Base-by-base conservation (phyloP, 2,888 invertebrate species). In the Phaedon cochleariae region DNA sequence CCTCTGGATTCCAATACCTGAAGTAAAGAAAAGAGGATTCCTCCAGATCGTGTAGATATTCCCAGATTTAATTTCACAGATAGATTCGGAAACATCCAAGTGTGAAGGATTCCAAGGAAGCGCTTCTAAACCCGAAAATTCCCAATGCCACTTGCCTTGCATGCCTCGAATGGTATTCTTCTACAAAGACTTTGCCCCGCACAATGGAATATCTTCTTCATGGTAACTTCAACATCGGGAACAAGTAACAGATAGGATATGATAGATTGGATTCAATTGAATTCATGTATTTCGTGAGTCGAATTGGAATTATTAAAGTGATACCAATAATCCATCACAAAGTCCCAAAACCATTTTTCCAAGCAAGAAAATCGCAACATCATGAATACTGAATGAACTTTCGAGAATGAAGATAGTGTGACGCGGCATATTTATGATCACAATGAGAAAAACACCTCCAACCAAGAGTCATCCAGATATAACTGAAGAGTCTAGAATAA, bases 31-130 rank as follows among this genome's bases (percentile, higher is more conserved):
- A 41, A 6, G 41, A 41, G 12, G 6, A 6, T 34, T 48, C 48
- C 26, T 12, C 10, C 22, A 29, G 55, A 55, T 62, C 48, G 48
- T 54, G 22, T 57, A 54, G 46, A 55, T 54, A 54, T 62, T 52
- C 5, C 37, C 59, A 46, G 62, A 62, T 62, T 62, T 48, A 62
- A 62, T 62, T 62, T 57, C 26, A 48, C 62, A 62, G 62, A 57
- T 46, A 57, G 55, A 62, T 57, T 55, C 62, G 54, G 26, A 55
- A 52, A 58, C 37, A 59, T 51, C 58, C 64, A 53, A 52, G 58
- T 55, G 62, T 62, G 55, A 62, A 54, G 57, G 55, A 62, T 41
- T 62, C 54, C 49, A 46, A 46, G 48, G 62, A 48, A 41, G 41
- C 7, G 7, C 15, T 41, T n/a, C 15, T 15, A 12, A 41, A 41